Evolutionary conservation across 1,140 invertebrate genomes (phyloP).

Genomic region (Eriocheir sinensis): DNA sequence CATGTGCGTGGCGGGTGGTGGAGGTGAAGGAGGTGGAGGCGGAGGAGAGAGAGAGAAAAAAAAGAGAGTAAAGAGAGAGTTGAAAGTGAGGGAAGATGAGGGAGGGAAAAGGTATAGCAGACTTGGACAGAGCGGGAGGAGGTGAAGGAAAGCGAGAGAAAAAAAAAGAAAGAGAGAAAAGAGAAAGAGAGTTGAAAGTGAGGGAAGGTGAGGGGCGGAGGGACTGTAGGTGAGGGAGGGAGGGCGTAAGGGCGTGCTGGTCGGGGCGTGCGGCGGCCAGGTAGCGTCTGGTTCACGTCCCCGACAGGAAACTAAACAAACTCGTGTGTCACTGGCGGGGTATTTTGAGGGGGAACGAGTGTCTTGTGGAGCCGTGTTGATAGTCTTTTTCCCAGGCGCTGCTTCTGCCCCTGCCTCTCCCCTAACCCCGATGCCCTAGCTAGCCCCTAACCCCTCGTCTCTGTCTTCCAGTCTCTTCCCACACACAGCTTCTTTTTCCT

Average conservation of each 20-base stretch:
- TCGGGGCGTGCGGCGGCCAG: background rate
- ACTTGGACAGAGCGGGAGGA: background rate
- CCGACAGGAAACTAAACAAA: constrained; percentile 47
- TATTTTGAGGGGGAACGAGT: constrained; percentile 30
- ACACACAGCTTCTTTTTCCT: background rate
- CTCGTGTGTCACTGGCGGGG: constrained; percentile 15
- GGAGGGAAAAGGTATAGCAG: background rate
- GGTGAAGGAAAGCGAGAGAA: no score
- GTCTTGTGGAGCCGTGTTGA: constrained; percentile 20
- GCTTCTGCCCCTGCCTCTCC: background rate
- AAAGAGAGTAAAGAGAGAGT: no score
- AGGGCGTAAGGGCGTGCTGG: background rate
- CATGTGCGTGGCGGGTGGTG: no score
- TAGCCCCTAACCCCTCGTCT: background rate
- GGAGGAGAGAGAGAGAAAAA: no score
- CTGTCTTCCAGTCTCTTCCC: background rate
- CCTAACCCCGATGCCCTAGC: background rate
- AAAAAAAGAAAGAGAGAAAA: background rate
- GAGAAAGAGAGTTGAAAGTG: background rate
- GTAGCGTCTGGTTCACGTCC: constrained; percentile 41
- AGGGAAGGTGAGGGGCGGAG: background rate
- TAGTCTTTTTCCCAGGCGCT: background rate
- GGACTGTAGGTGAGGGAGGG: background rate
- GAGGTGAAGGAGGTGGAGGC: no score
- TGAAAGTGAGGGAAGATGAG: background rate